Percentiles rank a stretch among this genome's conserved stretches.
phyloP scores from a whole-genome alignment of 1,140 invertebrate species.

The Notospermus geniculatus region DNA sequence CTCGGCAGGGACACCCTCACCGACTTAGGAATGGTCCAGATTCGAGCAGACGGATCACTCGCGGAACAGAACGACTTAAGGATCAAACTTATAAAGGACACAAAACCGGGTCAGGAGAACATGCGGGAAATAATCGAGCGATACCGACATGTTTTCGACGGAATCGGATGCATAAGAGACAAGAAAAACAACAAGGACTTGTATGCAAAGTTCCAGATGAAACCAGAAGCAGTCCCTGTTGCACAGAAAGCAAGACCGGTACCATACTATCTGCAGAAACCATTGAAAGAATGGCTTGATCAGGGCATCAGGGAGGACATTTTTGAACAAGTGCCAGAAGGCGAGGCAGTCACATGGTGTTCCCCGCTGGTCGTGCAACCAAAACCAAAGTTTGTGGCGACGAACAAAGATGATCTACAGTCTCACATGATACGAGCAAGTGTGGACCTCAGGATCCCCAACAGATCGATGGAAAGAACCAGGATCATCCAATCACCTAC shows the following conservation, averaged over 20 bases:
- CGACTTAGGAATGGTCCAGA: slow-evolving; percentile 3
- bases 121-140: not conserved
- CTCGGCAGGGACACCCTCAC: not conserved
- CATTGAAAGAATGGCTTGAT: not conserved
- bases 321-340: slow-evolving; percentile 6
- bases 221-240: not conserved
- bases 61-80: not conserved
- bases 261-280: not conserved
- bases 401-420: slow-evolving; percentile 7
- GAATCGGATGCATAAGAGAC: not conserved
- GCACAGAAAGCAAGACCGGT: not conserved
- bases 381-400: not conserved
- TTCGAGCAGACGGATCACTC: not conserved
- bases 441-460: slow-evolving; percentile 19
- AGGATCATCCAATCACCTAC: slow-evolving; percentile 16
- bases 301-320: not conserved
- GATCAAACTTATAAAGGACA: not conserved
- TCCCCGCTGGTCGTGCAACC: slow-evolving; percentile 5
- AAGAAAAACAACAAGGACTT: not conserved
- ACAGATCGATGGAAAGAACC: slow-evolving; percentile 18
- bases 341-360: not conserved
- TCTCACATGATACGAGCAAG: slow-evolving; percentile 24
- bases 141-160: not conserved
- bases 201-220: not conserved
- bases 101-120: not conserved